phyloP scores from a whole-genome alignment of 2,113 vertebrate genomes.

The Megalops atlanticus region DNA sequence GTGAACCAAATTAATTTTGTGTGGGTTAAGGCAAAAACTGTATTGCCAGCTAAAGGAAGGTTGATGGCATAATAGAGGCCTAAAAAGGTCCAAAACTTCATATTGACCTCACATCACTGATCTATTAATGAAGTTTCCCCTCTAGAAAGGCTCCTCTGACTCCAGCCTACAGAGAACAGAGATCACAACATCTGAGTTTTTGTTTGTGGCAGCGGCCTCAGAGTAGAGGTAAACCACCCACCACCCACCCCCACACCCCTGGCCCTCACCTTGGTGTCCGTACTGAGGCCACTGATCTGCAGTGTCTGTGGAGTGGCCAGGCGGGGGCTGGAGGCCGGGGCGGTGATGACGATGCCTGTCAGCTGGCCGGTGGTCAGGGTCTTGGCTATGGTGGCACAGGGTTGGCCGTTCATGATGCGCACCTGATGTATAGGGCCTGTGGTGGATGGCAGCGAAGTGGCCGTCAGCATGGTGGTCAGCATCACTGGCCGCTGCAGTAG shows the following conservation, averaged over 20 bases:
- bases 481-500: constrained; percentile 94
- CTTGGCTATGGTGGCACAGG: constrained; percentile 80
- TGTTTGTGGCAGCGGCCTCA: too few relatives aligned
- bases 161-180: constrained; percentile 6
- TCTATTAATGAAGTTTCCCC: too few relatives aligned
- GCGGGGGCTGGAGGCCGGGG: constrained; percentile 74
- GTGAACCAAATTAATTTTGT: too few relatives aligned
- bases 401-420: constrained; percentile 94
- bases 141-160: too few relatives aligned
- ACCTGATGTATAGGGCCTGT: constrained; percentile 94
- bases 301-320: constrained; percentile 83
- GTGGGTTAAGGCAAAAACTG: too few relatives aligned
- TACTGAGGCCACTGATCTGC: constrained; percentile 91
- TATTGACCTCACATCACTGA: too few relatives aligned
- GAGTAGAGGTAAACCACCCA: too few relatives aligned
- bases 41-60: too few relatives aligned
- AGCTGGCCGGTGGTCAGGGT: constrained; percentile 83
- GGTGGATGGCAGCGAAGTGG: constrained; percentile 80
- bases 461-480: constrained; percentile 89
- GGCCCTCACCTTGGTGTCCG: constrained; percentile 89
- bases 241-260: too few relatives aligned
- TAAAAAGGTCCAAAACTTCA: too few relatives aligned
- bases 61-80: too few relatives aligned
- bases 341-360: constrained; percentile 94
- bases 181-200: too few relatives aligned